These are phyloP conservation scores for Rhinoderma darwinii DNA, from an alignment of 2,113 vertebrate species.

Conservation along the genomic window DNA sequence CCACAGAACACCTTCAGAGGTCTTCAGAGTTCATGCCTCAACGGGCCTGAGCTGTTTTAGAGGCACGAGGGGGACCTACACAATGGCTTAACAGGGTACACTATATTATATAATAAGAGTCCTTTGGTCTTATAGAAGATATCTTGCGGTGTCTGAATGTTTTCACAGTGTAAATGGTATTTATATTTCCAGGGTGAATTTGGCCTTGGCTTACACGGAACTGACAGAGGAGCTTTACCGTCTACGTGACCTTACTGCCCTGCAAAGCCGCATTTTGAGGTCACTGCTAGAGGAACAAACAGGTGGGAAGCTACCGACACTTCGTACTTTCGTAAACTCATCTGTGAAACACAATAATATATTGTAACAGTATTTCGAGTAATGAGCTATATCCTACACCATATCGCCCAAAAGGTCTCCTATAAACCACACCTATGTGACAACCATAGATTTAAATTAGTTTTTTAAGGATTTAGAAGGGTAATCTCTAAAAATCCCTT, in stretches of 20 bases:
- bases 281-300: constrained; percentile 87
- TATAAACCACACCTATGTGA: too few relatives aligned
- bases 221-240: constrained; percentile 92
- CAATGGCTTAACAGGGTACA: too few relatives aligned
- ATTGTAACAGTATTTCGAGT: neutral
- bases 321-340: neutral
- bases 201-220: constrained; percentile 96
- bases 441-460: too few relatives aligned
- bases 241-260: constrained; percentile 83
- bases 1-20: too few relatives aligned
- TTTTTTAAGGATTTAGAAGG: too few relatives aligned
- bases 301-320: constrained; percentile 62
- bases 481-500: too few relatives aligned
- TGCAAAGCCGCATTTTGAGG: constrained; percentile 92
- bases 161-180: neutral
- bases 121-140: neutral
- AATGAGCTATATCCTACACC: neutral
- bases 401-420: neutral
- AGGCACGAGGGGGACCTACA: too few relatives aligned
- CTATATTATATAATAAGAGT: neutral
- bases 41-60: too few relatives aligned
- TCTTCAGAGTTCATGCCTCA: too few relatives aligned
- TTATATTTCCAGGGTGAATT: constrained; percentile 81
- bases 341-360: neutral
- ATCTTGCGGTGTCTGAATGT: neutral